Evolutionary conservation across 2,113 vertebrate species (phyloP).

Genomic region (Clarias magur): DNA sequence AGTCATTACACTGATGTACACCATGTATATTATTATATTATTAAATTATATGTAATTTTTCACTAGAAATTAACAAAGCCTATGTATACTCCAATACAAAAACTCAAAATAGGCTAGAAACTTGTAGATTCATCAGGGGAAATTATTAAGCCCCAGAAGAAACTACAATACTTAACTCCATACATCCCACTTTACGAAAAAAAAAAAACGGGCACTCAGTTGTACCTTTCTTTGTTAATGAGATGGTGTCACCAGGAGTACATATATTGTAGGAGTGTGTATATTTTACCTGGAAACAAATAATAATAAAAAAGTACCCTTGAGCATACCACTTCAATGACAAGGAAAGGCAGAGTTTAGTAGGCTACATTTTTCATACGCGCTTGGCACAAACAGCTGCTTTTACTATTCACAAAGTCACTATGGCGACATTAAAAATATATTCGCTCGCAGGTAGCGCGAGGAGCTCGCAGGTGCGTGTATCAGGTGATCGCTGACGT

Average conservation of each 20-base stretch:
- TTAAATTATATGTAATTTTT: too few relatives aligned
- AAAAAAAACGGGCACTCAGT: neutral
- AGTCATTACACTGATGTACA: neutral
- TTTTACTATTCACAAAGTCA: neutral
- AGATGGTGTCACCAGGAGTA: neutral
- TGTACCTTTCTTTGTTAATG: neutral
- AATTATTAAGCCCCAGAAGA: neutral
- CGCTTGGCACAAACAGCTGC: neutral
- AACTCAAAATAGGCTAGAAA: too few relatives aligned
- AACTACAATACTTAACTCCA: neutral
- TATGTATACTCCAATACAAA: neutral
- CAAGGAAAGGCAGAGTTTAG: neutral
- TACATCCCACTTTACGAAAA: neutral
- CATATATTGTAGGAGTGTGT: neutral
- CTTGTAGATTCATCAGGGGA: neutral
- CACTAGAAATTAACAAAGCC: neutral
- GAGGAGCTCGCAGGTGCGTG: neutral
- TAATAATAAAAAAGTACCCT: neutral
- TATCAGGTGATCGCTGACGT: slow-evolving; percentile 18
- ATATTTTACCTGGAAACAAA: neutral
- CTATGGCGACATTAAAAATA: neutral
- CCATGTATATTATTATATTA: neutral
- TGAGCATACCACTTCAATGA: neutral
- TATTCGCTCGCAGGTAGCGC: neutral
- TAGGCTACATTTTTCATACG: neutral